Evolutionary conservation across 2,888 invertebrate species (phyloP), one percentile per base, ranked within the genome.

Genomic region (Artemia sinica): DNA sequence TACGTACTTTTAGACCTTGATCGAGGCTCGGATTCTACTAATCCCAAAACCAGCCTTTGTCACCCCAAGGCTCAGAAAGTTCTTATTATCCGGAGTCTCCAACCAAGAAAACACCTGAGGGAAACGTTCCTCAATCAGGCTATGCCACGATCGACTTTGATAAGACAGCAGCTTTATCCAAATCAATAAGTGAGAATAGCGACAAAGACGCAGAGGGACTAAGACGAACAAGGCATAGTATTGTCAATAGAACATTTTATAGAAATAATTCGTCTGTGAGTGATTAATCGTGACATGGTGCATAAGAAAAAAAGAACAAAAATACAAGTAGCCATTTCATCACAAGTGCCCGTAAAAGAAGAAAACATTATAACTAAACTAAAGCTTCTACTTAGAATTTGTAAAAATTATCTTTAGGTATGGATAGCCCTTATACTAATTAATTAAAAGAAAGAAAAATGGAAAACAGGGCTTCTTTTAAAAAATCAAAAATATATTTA

Each of bases 131-230:
- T 11, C 73, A 73, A 14, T 75, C 77, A 66, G 87, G 89, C 67
- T 94, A 93, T 76, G 90, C 90, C 10, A 89, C 89, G 1, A 96
- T 95, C 74, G 95, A 95, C 80, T 94, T 95, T 78, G 87, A 92
- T 75, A 90, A 89, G 80, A 95, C 95, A 0, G 88, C 87, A 69
- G 94, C 94, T 41, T 81, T 95, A 49, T 88, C 88, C 28, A 85
- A 86, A 75, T 88, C 90, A 58, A 58, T 58, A 58, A 58, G 63
- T 2, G 63, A 58, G 63, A 58, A 58, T 28, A 58, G 63, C 28
- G 63, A 58, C 9, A 58, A 58, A 28, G 63, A 58, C 10, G 14
- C 63, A 8, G 63, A 58, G 28, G 63, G 63, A 58, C 63, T 58
- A 58, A n/a, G 63, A 10, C 63, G 63, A 58, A 58, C 63, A 28